A percentile compares a stretch with the other conserved stretches of the same genome.
Conservation (phyloP, 2,797 vertebrate species). For the Gallirallus australis region DNA sequence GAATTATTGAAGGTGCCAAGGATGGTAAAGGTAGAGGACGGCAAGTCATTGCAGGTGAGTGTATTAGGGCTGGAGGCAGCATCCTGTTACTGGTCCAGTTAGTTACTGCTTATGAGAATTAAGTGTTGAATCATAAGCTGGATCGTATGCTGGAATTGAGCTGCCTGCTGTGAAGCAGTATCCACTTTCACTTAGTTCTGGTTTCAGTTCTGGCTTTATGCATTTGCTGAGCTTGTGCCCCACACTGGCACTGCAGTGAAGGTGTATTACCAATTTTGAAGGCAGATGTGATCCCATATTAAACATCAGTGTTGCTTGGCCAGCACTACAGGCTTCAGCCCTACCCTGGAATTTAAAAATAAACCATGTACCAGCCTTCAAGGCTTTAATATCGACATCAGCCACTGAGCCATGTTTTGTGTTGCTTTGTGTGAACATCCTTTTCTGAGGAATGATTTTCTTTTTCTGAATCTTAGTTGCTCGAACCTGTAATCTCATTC, state of each 20-base stretch:
- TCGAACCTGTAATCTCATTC: slow-evolving; percentile 97
- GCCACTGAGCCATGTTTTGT: background rate
- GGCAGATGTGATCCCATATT: background rate
- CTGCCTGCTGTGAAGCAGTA: background rate
- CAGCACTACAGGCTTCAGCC: background rate
- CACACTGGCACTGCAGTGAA: background rate
- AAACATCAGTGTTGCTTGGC: background rate
- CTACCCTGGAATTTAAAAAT: background rate
- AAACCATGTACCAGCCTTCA: background rate
- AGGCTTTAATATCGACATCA: background rate
- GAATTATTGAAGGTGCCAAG: slow-evolving; percentile 98
- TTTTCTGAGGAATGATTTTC: background rate
- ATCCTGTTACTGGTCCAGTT: background rate
- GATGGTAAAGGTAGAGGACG: slow-evolving; percentile 97
- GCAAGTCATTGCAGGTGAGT: slow-evolving; percentile 96
- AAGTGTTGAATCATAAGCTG: background rate
- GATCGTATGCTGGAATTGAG: background rate
- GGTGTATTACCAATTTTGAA: background rate
- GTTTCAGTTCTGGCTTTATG: background rate
- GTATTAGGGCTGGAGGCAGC: background rate
- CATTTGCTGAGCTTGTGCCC: background rate
- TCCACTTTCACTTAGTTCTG: background rate
- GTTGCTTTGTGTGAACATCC: background rate
- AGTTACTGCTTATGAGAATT: background rate
- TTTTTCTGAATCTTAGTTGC: slow-evolving; percentile 83